phyloP scores from a whole-genome alignment of 2,888 invertebrate species.

The Erebia epiphron region DNA sequence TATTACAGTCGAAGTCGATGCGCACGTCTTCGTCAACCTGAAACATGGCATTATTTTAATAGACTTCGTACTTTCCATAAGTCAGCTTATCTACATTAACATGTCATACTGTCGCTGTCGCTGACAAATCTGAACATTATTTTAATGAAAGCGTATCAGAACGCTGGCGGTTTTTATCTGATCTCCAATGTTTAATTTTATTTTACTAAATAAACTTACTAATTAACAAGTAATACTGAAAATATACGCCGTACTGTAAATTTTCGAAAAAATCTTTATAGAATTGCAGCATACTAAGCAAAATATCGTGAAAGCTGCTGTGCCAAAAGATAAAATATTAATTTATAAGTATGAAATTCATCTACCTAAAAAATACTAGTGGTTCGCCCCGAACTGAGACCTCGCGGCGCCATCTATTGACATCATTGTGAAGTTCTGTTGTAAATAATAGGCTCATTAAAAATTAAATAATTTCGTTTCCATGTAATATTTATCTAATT shows the following conservation, averaged over 20 bases:
- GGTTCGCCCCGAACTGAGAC: too few species aligned
- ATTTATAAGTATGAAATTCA: not conserved
- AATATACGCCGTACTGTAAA: not conserved
- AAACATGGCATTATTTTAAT: not conserved
- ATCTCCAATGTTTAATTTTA: not conserved
- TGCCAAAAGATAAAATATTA: not conserved
- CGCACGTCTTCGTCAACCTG: not conserved
- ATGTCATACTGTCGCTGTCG: not conserved
- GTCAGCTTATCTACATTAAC: not conserved
- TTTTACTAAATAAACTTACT: too few species aligned
- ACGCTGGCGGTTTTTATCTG: not conserved
- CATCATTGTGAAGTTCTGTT: too few species aligned
- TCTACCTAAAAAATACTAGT: too few species aligned
- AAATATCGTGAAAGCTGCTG: not conserved
- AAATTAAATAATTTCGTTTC: too few species aligned
- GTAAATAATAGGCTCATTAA: too few species aligned
- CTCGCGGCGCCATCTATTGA: too few species aligned
- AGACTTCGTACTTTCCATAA: conserved; percentile 1
- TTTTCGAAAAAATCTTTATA: not conserved
- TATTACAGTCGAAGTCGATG: not conserved
- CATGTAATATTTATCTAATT: too few species aligned
- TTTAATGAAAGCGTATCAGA: conserved; percentile 4
- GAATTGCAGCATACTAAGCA: not conserved
- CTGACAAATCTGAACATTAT: not conserved
- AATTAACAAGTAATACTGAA: not conserved